These are phyloP conservation scores for Drosophila lacertosa DNA, from an alignment of 1,140 invertebrate species.

Conservation along the genomic window DNA sequence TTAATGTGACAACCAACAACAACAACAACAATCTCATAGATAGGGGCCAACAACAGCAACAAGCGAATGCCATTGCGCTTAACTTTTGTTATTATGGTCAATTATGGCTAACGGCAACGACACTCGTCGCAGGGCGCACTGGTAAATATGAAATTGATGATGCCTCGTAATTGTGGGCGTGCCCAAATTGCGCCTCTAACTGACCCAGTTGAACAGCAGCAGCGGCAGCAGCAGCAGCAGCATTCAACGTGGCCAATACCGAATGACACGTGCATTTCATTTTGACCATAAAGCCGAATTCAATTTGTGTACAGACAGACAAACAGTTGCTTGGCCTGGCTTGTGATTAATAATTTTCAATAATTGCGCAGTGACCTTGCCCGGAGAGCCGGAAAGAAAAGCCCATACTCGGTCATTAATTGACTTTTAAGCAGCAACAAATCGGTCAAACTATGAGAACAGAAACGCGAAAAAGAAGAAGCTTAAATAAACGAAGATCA, in stretches of 20 bases:
- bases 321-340: neutral
- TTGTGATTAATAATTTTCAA: slow-evolving; percentile 39
- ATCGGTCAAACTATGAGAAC: slow-evolving; percentile 31
- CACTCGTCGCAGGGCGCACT: slow-evolving; percentile 17
- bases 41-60: slow-evolving; percentile 31
- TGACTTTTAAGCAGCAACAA: slow-evolving; percentile 66
- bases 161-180: slow-evolving; percentile 43
- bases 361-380: slow-evolving; percentile 60
- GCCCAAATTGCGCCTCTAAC: slow-evolving; percentile 8
- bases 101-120: slow-evolving; percentile 75
- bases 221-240: no score
- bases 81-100: slow-evolving; percentile 79
- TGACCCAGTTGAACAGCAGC: slow-evolving; percentile 35
- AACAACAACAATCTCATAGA: slow-evolving; percentile 38
- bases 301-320: slow-evolving; percentile 6
- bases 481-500: neutral
- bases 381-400: slow-evolving; percentile 54
- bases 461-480: slow-evolving; percentile 1
- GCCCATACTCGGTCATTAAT: slow-evolving; percentile 56
- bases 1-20: slow-evolving; percentile 52
- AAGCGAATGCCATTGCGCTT: slow-evolving; percentile 61
- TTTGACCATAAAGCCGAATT: slow-evolving; percentile 12
- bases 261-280: slow-evolving; percentile 33
- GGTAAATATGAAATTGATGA: slow-evolving; percentile 45
- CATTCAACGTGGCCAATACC: slow-evolving; percentile 10